Evolutionary conservation across 2,797 vertebrate species (phyloP).

Genomic region (Lagorchestes hirsutus): DNA sequence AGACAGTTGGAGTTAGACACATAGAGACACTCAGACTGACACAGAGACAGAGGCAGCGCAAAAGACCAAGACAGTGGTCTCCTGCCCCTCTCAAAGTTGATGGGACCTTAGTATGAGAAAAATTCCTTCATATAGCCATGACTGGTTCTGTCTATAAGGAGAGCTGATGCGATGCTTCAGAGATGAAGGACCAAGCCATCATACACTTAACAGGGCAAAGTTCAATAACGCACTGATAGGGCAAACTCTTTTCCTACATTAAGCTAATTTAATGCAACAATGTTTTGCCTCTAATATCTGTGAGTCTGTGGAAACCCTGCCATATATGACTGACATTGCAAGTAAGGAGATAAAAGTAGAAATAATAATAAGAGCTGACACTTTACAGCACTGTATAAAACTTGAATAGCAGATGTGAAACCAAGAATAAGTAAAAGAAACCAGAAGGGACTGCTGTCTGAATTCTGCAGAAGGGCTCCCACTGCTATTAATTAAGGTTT

Average conservation of each 20-base stretch:
- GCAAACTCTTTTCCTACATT: not conserved
- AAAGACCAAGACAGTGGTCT: not conserved
- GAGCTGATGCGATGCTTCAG: not conserved
- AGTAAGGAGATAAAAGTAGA: not conserved
- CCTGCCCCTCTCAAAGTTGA: not conserved
- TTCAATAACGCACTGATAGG: constrained; percentile 29
- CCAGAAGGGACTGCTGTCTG: constrained; percentile 52
- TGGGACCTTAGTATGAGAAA: not conserved
- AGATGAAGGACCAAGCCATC: constrained; percentile 16
- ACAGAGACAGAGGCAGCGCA: not conserved
- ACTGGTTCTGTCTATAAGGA: not conserved
- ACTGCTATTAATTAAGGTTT: constrained; percentile 60
- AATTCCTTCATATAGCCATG: constrained; percentile 12
- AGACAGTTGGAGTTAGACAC: not conserved
- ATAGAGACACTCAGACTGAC: not conserved
- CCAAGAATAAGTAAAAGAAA: constrained; percentile 14
- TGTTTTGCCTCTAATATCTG: not conserved
- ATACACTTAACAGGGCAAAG: not conserved
- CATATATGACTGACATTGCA: not conserved
- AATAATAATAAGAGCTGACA: not conserved
- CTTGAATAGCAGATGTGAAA: not conserved
- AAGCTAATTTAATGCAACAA: constrained; percentile 9
- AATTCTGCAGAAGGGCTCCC: constrained; percentile 18
- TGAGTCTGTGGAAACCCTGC: not conserved
- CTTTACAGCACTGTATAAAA: not conserved